Base-by-base conservation (phyloP, 1,140 invertebrate genomes). In the Lordiphosa mommai region DNA sequence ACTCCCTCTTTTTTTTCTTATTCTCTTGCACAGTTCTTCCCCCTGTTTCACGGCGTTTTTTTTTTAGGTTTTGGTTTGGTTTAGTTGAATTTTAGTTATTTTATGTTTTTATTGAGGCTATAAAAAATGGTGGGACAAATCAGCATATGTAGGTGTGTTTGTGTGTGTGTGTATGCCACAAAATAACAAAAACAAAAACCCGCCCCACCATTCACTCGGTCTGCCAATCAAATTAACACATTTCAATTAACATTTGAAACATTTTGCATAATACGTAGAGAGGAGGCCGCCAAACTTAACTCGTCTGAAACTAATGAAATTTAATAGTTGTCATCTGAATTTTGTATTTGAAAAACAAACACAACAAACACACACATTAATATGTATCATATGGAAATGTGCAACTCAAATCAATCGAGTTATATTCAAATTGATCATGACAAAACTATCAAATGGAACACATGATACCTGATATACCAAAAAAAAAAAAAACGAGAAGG, bases 201-300 rank as follows among this genome's bases (percentile, higher is more conserved):
- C 60, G 53, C 51, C 55, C 56, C 23, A 27, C 23, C 23, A 27
- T 7, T 6, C 6, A 27, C 23, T 27, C 23, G 23, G 23, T 50
- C 76, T 80, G 76, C 76, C 76, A 80, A 80, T 76, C 77, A 80
- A 80, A 80, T 80, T 80, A 80, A 80, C 77, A 80, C 76, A 80
- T 82, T 71, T 74, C 57, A 71, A 84, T 80, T 84, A 82, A 58
- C 77, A 80, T 80, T 82, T 47, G n/a, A 37, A 36, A n/a, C 32
- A 34, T 34, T 80, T 52, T 68, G 65, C 64, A 67, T 67, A 60
- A 68, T 37, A 23, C 43, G 33, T 8, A 36, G 3, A 32, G 41
- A 59, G 8, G 17, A 40, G 33, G 23, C 20, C 14, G 10, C 40
- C 32, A 41, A 10, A 34, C 3, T 48, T 16, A 61, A 7, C 20